Evolutionary conservation across 2,797 vertebrate genomes (phyloP).

Genomic region (Heliangelus exortis): DNA sequence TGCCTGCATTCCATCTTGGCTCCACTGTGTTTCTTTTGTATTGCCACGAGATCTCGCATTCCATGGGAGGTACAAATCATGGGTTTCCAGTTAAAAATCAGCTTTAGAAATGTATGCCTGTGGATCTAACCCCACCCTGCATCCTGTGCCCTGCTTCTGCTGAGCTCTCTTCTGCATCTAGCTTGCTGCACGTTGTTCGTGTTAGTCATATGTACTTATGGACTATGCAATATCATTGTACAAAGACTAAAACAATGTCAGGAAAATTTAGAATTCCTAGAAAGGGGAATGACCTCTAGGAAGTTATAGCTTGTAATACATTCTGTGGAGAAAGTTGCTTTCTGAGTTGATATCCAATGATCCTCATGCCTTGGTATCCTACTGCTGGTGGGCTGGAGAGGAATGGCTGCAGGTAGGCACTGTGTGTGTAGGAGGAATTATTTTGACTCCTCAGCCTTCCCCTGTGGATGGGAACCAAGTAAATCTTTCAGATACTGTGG

Average conservation of each 20-base stretch:
- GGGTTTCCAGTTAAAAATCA: neutral
- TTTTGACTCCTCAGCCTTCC: neutral
- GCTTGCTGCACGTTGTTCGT: neutral
- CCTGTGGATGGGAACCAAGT: neutral
- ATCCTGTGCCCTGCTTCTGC: neutral
- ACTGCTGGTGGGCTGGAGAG: neutral
- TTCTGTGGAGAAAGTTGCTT: neutral
- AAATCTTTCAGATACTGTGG: neutral
- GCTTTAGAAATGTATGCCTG: fast-evolving
- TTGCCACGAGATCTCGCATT: neutral
- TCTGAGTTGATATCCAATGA: neutral
- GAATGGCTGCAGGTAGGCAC: neutral
- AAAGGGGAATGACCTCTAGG: neutral
- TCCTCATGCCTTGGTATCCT: neutral
- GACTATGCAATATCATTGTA: neutral
- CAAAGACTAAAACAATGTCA: neutral
- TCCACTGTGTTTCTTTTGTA: neutral
- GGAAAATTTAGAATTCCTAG: neutral
- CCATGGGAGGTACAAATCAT: fast-evolving
- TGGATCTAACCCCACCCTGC: neutral
- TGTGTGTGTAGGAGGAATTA: neutral
- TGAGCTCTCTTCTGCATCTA: neutral
- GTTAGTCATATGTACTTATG: fast-evolving
- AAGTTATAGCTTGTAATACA: neutral
- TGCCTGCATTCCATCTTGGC: neutral